Base-by-base conservation (phyloP, 2,113 vertebrate species). In the Mormoops blainvillei region DNA sequence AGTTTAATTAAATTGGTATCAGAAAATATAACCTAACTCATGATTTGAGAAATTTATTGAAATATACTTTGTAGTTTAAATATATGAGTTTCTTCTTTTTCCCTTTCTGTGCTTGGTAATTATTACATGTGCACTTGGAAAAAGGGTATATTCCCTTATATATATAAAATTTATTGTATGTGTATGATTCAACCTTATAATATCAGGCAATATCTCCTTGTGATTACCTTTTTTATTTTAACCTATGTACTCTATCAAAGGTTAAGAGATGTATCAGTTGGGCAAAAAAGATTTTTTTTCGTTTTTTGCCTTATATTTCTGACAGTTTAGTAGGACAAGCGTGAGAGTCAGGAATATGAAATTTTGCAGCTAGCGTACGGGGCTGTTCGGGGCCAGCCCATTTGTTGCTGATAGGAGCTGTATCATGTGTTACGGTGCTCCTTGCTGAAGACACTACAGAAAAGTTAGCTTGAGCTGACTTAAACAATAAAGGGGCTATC, bases 31-130 rank as follows among this genome's bases (percentile, higher is more conserved):
- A 41, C 11, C 36, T 8, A 85, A 81, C 3, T 85, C 87, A 13
- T 81, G 52, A 87, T 70, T 43, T 87, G 43, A 70, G 70, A 77
- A 76, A 65, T 89, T 87, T 50, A 68, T 50, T 76, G 36, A 89
- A 86, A 33, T 94, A 77, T 65, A 88, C 43, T 94, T 96, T 86
- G 45, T 56, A 94, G 31, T 63, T 28, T 94, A 83, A 83, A 31
- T 36, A 52, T 7, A 58, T 19, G n/a, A 56, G 26, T 24, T 89
- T 77, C 5, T 52, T n/a, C 33, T 48, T 74, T 61, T 36, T 63
- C 28, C 15, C 90, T 87, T 73, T 74, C 50, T 86, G 38, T 76
- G 31, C 38, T 45, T 91, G n/a, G 31, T 76, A 83, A 91, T 36
- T 67, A 89, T 87, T 71, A 58, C 43, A 56, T 71, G 28, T 61